Evolutionary conservation across 1,140 invertebrate species (phyloP), one percentile per base, ranked within the genome.

Genomic region (Xylocopa sonorina): DNA sequence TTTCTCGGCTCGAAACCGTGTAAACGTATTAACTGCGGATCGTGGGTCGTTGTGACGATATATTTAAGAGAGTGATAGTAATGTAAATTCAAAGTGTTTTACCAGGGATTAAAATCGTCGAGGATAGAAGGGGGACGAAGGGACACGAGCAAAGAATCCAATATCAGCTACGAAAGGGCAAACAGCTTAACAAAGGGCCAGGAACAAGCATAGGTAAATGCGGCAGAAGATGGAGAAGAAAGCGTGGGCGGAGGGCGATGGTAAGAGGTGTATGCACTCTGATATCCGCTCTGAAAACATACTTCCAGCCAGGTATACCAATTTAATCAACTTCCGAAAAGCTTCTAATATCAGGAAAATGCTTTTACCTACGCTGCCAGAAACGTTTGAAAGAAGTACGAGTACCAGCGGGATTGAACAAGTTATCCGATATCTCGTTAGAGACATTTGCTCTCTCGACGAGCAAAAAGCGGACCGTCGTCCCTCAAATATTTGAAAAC

Each of bases 271-370:
- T 16, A 41, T 27, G 50, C 29, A n/a, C n/a, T n/a, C n/a, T 50
- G 66, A 69, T 71, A 60, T 60, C 34, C 53, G 7, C 64, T 12
- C 51, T 18, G 43, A 32, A 60, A 62, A 78, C 53, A 51, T 53
- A 48, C 75, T 60, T 38, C 41, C 21, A 27, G 29, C 62, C 14
- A 55, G 51, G 63, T 68, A 62, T 71, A 71, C 55, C 75, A 78
- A 78, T 78, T 71, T 78, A 69, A 71, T 71, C 75, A 71, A 51
- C 67, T 46, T 3, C 55, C 46, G 57, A 78, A 78, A 78, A 63
- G 38, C 76, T 63, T 72, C 57, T 78, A 72, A 78, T 78, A 78
- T 53, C 75, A 34, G 29, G 46, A 27, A 51, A 71, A 43, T 53
- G 32, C 41, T 46, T 58, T 43, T 27, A 29, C 14, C 38, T 48